Base-by-base conservation (phyloP, 2,797 vertebrate genomes). In the Pangasius macronema region DNA sequence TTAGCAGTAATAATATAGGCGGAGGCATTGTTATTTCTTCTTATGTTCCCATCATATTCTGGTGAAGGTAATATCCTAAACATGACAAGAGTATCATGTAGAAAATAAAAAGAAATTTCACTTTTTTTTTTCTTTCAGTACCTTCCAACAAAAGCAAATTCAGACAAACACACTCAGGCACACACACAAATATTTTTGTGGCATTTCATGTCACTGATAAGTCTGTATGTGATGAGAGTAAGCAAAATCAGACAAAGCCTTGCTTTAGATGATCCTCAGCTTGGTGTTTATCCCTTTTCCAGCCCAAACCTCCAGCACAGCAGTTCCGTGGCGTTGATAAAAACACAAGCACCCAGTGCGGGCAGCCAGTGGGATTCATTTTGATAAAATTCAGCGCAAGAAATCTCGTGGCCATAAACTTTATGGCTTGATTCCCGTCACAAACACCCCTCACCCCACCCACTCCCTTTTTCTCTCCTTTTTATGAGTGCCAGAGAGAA, bases 341-440 rank as follows among this genome's bases (percentile, higher is more conserved):
- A 82, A 90, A 90, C 80, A 82, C 87, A 85, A 4, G 46, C 59
- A 81, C 39, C 42, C 82, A 87, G 77, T 81, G 61, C 51, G 77
- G 79, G 88, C 85, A 92, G 88, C 87, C 80, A 85, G 80, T 86
- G 85, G 92, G 90, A 94, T 94, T 93, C 89, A 91, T 93, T 95
- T 93, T 92, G 91, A 94, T 94, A 91, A 95, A 94, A 95, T 92
- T 93, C 51, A 82, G 90, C 89, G 90, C 93, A 93, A 93, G 92
- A 96, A 95, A 95, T 95, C 94, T 92, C 85, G 89, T 86, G 91
- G 87, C 92, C 85, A 91, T 95, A 95, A 95, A 95, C 91, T 94
- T 95, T 95, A 95, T 82, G 88, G 90, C 89, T 89, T 88, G 86
- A 91, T 91, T 91, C 92, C 86, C 91, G 46, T 92, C 93, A 94